Evolutionary conservation across 2,797 vertebrate species (phyloP).

Genomic region (Anomalospiza imberbis): DNA sequence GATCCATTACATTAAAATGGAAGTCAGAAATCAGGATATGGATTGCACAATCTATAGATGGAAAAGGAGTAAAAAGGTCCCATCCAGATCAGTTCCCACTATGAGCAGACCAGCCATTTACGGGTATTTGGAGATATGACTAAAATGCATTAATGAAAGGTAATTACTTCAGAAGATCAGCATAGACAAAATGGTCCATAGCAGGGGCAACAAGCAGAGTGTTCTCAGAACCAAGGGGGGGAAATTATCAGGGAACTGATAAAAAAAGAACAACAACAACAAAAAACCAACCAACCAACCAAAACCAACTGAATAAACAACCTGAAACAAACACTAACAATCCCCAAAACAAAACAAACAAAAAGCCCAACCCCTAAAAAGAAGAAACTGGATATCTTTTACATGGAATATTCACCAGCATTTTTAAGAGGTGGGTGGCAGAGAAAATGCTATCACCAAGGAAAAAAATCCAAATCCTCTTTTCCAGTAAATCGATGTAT

Average conservation of each 20-base stretch:
- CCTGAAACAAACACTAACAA: background rate
- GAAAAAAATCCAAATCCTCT: slow-evolving; percentile 58
- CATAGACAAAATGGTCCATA: background rate
- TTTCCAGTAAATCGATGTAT: slow-evolving; percentile 87
- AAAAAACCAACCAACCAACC: background rate
- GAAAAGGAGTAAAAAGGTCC: background rate
- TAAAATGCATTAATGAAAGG: slow-evolving; percentile 38
- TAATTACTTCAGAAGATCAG: slow-evolving; percentile 27
- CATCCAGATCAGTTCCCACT: slow-evolving; percentile 15
- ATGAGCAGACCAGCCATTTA: background rate
- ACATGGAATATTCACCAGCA: slow-evolving; percentile 60
- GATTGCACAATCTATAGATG: background rate
- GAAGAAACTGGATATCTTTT: slow-evolving; percentile 50
- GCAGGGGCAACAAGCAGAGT: background rate
- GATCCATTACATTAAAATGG: background rate
- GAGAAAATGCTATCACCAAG: slow-evolving; percentile 47
- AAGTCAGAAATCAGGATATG: background rate
- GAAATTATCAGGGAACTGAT: background rate
- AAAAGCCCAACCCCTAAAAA: background rate
- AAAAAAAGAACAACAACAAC: background rate
- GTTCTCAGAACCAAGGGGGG: background rate
- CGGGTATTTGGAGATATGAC: slow-evolving; percentile 6
- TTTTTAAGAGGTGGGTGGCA: slow-evolving; percentile 8
- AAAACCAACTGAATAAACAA: background rate
- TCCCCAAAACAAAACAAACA: background rate